Conservation (phyloP, 2,888 invertebrate genomes). For the Pollenia angustigena region DNA sequence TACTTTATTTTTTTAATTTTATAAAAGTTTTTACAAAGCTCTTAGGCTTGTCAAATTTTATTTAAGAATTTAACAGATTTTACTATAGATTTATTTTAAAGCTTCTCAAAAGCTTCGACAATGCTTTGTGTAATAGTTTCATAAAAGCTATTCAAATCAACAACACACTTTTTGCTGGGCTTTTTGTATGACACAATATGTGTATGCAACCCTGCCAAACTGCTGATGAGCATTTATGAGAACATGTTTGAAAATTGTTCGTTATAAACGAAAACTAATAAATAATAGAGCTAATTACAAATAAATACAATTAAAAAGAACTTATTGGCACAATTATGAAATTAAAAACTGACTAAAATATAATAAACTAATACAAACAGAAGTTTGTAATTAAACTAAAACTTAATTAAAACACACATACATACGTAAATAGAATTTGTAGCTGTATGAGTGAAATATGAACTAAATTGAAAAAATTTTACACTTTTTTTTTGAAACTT, state of each 20-base stretch:
- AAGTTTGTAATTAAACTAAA: conserved; percentile 41
- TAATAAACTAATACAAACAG: neutral
- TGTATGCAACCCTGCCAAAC: neutral
- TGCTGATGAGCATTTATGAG: conserved; percentile 18
- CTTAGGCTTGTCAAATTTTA: too few species aligned
- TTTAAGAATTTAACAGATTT: too few species aligned
- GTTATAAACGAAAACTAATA: conserved; percentile 32
- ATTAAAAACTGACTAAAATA: conserved; percentile 32
- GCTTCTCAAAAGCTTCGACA: too few species aligned
- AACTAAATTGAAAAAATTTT: neutral
- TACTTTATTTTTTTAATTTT: too few species aligned
- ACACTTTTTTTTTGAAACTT: neutral
- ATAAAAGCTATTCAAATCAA: neutral
- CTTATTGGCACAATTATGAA: conserved; percentile 64
- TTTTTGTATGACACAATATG: neutral
- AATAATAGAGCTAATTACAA: conserved; percentile 60
- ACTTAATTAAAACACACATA: conserved; percentile 34
- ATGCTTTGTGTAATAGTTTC: too few species aligned
- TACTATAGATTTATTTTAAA: too few species aligned
- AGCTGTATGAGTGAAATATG: conserved; percentile 6
- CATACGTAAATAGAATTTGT: conserved; percentile 12
- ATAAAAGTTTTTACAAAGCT: too few species aligned
- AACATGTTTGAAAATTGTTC: conserved; percentile 20
- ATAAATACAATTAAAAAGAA: conserved; percentile 50
- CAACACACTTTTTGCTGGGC: conserved; percentile 17